phyloP scores from a whole-genome alignment of 2,797 vertebrate species.

The Platyrinchus mystaceus region DNA sequence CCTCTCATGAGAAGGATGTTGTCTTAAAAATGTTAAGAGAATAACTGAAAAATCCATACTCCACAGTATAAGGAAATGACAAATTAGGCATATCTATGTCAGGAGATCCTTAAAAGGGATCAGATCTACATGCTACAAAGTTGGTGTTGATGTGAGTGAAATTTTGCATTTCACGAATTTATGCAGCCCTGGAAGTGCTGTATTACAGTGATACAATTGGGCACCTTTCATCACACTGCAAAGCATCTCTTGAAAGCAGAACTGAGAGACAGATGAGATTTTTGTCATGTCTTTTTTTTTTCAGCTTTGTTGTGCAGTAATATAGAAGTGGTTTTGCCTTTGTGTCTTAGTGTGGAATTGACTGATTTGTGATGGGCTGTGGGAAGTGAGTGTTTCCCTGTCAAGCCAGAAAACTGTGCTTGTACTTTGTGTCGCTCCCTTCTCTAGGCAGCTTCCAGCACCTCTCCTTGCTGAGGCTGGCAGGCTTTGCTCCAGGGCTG shows the following conservation, averaged over 20 bases:
- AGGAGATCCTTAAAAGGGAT: conserved; percentile 37
- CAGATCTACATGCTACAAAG: neutral
- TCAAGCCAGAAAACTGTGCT: neutral
- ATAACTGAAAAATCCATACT: conserved; percentile 36
- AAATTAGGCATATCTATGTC: conserved; percentile 34
- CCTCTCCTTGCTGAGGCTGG: neutral
- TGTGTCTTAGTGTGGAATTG: conserved; percentile 22
- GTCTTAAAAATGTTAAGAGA: neutral
- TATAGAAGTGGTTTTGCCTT: conserved; percentile 18
- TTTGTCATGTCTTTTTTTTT: conserved; percentile 12
- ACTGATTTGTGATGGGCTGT: conserved; percentile 30
- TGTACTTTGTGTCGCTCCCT: neutral
- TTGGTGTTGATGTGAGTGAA: conserved; percentile 30
- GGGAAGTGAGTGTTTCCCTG: conserved; percentile 7
- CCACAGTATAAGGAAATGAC: neutral
- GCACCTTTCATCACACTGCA: conserved; percentile 65
- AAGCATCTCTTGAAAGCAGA: conserved; percentile 49
- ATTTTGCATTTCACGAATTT: conserved; percentile 32
- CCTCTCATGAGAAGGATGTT: neutral
- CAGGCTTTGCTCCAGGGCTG: neutral
- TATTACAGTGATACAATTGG: conserved; percentile 7
- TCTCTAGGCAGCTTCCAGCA: neutral
- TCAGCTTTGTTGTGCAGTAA: conserved; percentile 27
- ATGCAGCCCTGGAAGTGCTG: neutral
- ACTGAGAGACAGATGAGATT: conserved; percentile 14